Conservation (phyloP, 2,888 invertebrate species). For the Chesias legatella region DNA sequence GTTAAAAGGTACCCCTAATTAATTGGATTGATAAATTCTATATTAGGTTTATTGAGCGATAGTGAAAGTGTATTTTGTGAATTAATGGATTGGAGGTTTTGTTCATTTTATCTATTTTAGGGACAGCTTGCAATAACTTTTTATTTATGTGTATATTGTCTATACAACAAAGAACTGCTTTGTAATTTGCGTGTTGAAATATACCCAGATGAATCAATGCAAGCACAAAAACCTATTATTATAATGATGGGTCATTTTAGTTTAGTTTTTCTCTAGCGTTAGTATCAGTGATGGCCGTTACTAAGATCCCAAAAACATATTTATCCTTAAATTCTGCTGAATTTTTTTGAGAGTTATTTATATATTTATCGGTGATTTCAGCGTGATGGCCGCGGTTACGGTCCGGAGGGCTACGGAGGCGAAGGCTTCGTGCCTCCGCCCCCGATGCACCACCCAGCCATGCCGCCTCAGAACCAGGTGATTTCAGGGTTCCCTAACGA, state of each 20-base stretch:
- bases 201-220: too few species aligned
- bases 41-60: conserved; percentile 16
- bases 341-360: background rate
- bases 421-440: conserved; percentile 71
- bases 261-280: too few species aligned
- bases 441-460: conserved; percentile 72
- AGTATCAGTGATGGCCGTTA: too few species aligned
- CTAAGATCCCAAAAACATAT: too few species aligned
- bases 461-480: conserved; percentile 75
- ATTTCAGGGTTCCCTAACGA: conserved; percentile 18
- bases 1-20: too few species aligned
- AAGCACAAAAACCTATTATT: too few species aligned
- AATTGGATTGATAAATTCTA: conserved; percentile 17
- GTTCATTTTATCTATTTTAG: background rate
- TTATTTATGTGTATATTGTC: background rate
- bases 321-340: too few species aligned
- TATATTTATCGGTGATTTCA: conserved; percentile 28
- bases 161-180: too few species aligned
- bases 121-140: background rate
- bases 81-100: background rate
- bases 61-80: conserved; percentile 5
- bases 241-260: too few species aligned
- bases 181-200: too few species aligned
- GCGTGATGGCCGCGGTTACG: conserved; percentile 72
- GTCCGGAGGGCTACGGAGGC: conserved; percentile 70